Evolutionary conservation across 23 tunicate species (phyloP), one percentile per base, ranked within the genome.

Genomic region (Aplidium turbinatum): DNA sequence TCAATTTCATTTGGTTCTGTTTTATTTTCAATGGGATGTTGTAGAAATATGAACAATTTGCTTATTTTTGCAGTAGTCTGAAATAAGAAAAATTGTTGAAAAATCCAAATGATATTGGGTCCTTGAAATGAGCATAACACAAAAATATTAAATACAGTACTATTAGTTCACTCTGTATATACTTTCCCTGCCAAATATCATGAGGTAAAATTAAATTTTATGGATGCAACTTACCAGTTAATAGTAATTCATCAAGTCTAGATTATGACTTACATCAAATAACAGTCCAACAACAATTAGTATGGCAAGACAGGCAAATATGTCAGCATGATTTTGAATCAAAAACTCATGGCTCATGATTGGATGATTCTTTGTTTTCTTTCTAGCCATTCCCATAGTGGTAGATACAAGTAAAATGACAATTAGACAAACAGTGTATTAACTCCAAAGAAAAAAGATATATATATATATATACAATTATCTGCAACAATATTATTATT

Each of bases 321-420:
- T 77, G 35, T 90, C 97, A 38, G 97, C 89, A 72, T 90, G 97
- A 68, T 90, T 90, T 72, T 90, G 97, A 45, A 90, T 90, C 30
- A 90, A 85, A 78, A 90, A 90, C 53, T 90, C 97, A 90, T 90
- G 97, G 77, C 97, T 90, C 85, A 90, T 78, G 20, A 90, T 67
- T 1, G 97, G 97, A 16, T 89, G 97, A 65, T 65, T 90, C 73
- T 90, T 83, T 18, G 53, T 68, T 82, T 90, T 90, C 78, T 90
- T 90, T 35, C 86, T 72, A 57, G 89, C 85, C 77, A 83, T 56
- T 38, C 58, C 58, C 85, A 80, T 80, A 23, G 30, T 61, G 27
- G n/a, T 13, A 9, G 16, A 9, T 42, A 16, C 16, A 42, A 42
- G 13, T 42, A 42, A 9, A 42, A 42, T 42, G 16, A 9, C 48